Conservation (phyloP, 2,797 vertebrate genomes). For the Sebastes nivosus region DNA sequence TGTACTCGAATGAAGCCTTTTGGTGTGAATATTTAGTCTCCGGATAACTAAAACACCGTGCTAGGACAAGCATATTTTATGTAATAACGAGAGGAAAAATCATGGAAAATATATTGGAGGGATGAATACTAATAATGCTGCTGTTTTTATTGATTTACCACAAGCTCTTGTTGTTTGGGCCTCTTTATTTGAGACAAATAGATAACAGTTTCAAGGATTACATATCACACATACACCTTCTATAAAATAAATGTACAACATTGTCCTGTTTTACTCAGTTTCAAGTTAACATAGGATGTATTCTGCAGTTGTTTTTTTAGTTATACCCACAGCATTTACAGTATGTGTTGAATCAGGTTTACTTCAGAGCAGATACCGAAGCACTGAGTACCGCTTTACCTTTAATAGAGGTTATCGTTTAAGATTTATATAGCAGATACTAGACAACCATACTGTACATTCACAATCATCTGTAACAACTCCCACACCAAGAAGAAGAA, state of each 20-base stretch:
- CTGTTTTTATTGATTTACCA: not conserved
- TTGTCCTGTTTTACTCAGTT: not conserved
- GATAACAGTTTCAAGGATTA: conserved; percentile 10
- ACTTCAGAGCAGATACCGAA: not conserved
- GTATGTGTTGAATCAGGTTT: not conserved
- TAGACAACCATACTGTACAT: not conserved
- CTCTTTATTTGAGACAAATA: conserved; percentile 41
- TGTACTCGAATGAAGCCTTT: not conserved
- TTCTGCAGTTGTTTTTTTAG: not conserved
- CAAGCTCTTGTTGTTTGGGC: not conserved
- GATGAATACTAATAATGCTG: not conserved
- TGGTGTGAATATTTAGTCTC: not conserved
- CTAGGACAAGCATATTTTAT: not conserved
- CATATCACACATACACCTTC: not conserved
- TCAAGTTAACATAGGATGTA: conserved; percentile 2
- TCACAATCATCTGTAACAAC: not conserved
- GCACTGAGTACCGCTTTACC: not conserved
- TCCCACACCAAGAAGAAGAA: not conserved
- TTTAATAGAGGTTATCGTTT: not conserved
- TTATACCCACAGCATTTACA: not conserved
- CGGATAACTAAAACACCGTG: not conserved
- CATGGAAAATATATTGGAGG: not conserved
- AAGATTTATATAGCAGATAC: not conserved
- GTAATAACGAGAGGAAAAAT: not conserved
- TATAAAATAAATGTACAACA: conserved; percentile 6